Evolutionary conservation across 2,888 invertebrate species (phyloP).

Genomic region (Erebia epiphron): DNA sequence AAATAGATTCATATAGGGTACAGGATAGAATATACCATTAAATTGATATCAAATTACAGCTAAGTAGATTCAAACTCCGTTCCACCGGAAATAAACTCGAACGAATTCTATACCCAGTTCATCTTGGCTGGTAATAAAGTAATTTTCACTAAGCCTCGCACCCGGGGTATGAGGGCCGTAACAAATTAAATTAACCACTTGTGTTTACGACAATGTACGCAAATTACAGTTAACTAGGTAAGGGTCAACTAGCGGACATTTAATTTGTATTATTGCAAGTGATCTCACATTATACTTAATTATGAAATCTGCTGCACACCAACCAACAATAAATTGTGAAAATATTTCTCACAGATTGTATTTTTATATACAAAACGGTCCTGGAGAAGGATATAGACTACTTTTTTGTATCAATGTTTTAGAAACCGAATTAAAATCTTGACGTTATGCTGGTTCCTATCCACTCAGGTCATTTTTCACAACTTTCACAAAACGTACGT

Average conservation of each 20-base stretch:
- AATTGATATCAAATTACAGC: neutral
- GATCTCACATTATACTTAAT: no score
- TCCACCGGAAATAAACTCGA: neutral
- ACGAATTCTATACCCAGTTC: neutral
- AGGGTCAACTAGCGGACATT: conserved; percentile 9
- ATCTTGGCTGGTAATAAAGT: conserved; percentile 10
- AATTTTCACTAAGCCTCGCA: conserved; percentile 11
- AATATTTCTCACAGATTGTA: no score
- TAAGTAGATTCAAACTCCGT: neutral
- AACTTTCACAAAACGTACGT: neutral
- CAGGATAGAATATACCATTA: neutral
- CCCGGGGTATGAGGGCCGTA: conserved; percentile 2
- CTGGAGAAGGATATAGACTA: no score
- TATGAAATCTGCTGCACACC: neutral
- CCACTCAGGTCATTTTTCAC: no score
- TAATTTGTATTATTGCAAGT: neutral
- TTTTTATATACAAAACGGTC: no score
- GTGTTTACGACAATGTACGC: conserved; percentile 19
- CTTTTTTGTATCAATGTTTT: no score
- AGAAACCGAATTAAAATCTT: neutral
- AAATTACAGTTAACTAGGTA: conserved; percentile 12
- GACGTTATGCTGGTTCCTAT: no score
- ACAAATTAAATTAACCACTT: conserved; percentile 20
- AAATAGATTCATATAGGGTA: no score
- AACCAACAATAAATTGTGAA: no score